Evolutionary conservation across 2,888 invertebrate genomes (phyloP).

Genomic region (Stegophylla sp.): DNA sequence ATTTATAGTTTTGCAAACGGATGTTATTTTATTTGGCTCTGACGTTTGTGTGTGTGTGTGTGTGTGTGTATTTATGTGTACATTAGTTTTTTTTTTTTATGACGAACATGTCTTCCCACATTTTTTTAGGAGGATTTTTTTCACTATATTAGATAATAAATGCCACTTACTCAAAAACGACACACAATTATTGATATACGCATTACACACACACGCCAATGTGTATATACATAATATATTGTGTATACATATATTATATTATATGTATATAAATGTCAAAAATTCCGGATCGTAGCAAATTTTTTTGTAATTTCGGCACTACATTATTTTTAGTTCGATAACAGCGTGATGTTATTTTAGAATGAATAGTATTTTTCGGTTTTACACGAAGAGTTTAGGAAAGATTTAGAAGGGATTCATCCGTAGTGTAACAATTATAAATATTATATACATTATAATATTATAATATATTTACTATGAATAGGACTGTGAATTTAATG

Average conservation of each 20-base stretch:
- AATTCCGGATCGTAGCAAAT: neutral
- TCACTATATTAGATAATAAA: conserved; percentile 21
- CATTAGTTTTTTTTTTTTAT: neutral
- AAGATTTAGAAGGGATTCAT: too few species aligned
- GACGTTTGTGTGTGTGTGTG: neutral
- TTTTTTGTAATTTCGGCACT: neutral
- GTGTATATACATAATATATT: too few species aligned
- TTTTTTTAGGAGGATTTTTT: conserved; percentile 16
- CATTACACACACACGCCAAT: neutral
- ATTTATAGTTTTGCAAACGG: conserved; percentile 34
- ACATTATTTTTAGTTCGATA: too few species aligned
- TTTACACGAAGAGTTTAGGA: too few species aligned
- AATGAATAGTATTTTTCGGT: too few species aligned
- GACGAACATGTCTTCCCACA: conserved; percentile 6
- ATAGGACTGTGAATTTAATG: too few species aligned
- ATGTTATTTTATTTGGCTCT: conserved; percentile 11
- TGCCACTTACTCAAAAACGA: conserved; percentile 7
- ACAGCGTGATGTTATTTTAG: too few species aligned
- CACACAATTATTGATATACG: conserved; percentile 14
- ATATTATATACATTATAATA: too few species aligned
- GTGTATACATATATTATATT: neutral
- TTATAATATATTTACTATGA: too few species aligned
- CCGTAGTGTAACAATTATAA: too few species aligned
- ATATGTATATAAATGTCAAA: neutral
- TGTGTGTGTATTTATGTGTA: neutral